Conservation (phyloP, 35 echinoderm and acorn worm species). For the Heliocidaris erythrogramma region DNA sequence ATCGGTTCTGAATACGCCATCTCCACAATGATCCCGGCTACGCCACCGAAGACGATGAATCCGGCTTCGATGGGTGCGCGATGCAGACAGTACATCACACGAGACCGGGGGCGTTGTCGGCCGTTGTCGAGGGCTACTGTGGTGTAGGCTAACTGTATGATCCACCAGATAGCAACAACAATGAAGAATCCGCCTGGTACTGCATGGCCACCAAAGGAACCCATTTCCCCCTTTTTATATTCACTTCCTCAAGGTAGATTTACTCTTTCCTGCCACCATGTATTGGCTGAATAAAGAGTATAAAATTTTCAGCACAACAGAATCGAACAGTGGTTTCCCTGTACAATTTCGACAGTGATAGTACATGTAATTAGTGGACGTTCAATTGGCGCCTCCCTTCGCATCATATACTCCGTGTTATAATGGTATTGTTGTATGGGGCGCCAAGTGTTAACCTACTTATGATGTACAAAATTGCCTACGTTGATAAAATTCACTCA, state of each 20-base stretch:
- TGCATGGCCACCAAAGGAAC: conserved; percentile 89
- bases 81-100: conserved; percentile 56
- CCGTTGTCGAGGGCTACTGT: conserved; percentile 72
- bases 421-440: too few species aligned
- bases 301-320: too few species aligned
- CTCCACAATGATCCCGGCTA: conserved; percentile 81
- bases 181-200: conserved; percentile 90
- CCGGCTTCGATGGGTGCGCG: conserved; percentile 72
- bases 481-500: too few species aligned
- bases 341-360: too few species aligned
- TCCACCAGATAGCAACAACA: conserved; percentile 84
- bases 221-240: conserved; percentile 47
- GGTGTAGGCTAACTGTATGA: conserved; percentile 83
- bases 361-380: too few species aligned
- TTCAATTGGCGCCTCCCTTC: too few species aligned
- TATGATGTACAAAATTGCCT: too few species aligned
- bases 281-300: background rate
- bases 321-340: too few species aligned
- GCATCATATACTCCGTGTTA: too few species aligned
- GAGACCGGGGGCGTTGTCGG: conserved; percentile 44
- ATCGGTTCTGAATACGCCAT: conserved; percentile 70
- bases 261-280: background rate
- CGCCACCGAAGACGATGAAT: conserved; percentile 57
- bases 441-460: too few species aligned
- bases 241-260: background rate